Base-by-base conservation (phyloP, 1,140 invertebrate species). In the Drosophila bocki region DNA sequence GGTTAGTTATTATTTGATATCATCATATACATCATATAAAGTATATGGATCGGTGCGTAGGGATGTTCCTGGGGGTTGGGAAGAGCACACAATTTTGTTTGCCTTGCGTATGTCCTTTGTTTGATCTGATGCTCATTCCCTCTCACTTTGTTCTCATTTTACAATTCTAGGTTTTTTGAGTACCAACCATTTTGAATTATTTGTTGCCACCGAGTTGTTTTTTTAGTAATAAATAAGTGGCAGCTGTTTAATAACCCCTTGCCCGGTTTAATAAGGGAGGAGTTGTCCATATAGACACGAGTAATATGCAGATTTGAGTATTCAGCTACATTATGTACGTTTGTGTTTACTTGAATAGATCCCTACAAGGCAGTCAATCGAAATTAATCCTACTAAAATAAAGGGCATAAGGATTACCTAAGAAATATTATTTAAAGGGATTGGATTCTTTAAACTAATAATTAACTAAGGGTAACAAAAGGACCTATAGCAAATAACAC, bases 141-240 rank as follows among this genome's bases (percentile, higher is more conserved):
- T 75, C 78, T 80, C 80, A 81, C 76, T 88, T 90, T 68, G 77
- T 82, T 87, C 71, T 82, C 71, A 81, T 80, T 86, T 86, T 65
- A 59, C 35, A 42, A 62, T 62, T 78, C 64, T 12, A 76, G 67
- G 81, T 88, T 72, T 90, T 50, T 29, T 29, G 50, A 19, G 17
- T 61, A 57, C 33, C 44, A 57, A 62, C 85, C 86, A 88, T 90
- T 88, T 88, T 90, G 86, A 81, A 64, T 85, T 79, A 68, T 76
- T 48, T 78, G 63, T 68, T 84, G 58, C 64, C 47, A 64, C 9
- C 35, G 17, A 61, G 17, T 45, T 44, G 47, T 29, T 29, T 29
- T 62, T 56, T 33, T 51, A 56, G 75, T 77, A 88, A 88, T 78
- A 88, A 64, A 87, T 78, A 88, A 78, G 77, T 77, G 57, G 80